Conservation (phyloP, 2,888 invertebrate species). For the Orthonychiurus folsomi region DNA sequence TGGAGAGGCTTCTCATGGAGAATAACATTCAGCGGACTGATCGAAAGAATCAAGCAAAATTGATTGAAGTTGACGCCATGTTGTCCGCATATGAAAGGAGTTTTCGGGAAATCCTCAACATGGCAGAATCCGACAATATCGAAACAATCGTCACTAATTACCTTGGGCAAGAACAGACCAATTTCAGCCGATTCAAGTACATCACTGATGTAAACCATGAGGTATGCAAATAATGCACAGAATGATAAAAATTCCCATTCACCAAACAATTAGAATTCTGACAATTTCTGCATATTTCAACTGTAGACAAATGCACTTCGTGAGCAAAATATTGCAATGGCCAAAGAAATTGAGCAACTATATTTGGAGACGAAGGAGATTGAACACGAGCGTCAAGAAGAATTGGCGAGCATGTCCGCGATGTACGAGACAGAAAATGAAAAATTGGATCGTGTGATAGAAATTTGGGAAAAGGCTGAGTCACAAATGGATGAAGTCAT, state of each 20-base stretch:
- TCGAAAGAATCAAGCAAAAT: slow-evolving; percentile 19
- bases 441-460: neutral
- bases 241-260: neutral
- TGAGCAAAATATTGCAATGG: slow-evolving; percentile 23
- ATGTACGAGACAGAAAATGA: neutral
- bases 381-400: slow-evolving; percentile 9
- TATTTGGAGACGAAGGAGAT: slow-evolving; percentile 15
- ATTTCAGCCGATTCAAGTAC: slow-evolving; percentile 17
- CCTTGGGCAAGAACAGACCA: slow-evolving; percentile 15
- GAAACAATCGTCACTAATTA: slow-evolving; percentile 22
- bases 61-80: slow-evolving; percentile 22
- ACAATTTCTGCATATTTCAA: slow-evolving; percentile 10
- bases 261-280: slow-evolving; percentile 6
- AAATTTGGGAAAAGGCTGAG: neutral
- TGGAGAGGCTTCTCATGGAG: slow-evolving; percentile 22
- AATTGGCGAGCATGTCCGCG: neutral
- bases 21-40: slow-evolving; percentile 22
- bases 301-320: slow-evolving; percentile 19
- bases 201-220: slow-evolving; percentile 19
- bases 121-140: slow-evolving; percentile 21
- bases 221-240: slow-evolving; percentile 4
- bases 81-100: slow-evolving; percentile 20
- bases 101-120: slow-evolving; percentile 20
- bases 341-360: slow-evolving; percentile 27
- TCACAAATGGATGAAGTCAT: slow-evolving; percentile 3